phyloP scores from a whole-genome alignment of 2,113 vertebrate species.

The Lepisosteus osseus region DNA sequence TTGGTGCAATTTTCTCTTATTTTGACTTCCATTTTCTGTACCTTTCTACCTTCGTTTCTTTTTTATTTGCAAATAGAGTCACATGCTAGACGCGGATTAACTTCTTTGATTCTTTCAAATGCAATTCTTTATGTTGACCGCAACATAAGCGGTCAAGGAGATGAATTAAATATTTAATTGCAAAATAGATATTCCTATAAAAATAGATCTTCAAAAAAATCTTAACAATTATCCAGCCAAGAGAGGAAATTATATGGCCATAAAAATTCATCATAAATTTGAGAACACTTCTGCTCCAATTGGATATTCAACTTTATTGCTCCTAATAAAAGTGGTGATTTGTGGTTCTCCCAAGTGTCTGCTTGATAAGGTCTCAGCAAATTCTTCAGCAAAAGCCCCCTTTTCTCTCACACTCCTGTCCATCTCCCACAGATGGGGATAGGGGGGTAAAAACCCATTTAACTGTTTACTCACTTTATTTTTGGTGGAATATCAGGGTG shows the following conservation, averaged over 20 bases:
- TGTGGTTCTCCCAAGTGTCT: constrained; percentile 63
- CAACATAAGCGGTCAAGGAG: constrained; percentile 28
- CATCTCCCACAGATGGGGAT: not conserved
- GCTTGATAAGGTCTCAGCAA: constrained; percentile 61
- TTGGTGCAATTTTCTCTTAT: too few relatives aligned
- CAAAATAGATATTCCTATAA: constrained; percentile 42
- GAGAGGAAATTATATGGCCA: constrained; percentile 51
- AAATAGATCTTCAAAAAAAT: constrained; percentile 41
- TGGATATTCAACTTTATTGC: constrained; percentile 66
- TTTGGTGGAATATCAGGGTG: not conserved
- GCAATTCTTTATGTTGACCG: not conserved
- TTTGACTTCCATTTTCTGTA: not conserved
- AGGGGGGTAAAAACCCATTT: too few relatives aligned
- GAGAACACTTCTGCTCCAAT: constrained; percentile 57
- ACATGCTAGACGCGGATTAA: not conserved
- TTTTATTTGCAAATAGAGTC: not conserved
- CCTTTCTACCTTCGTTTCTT: not conserved
- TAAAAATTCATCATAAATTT: constrained; percentile 69
- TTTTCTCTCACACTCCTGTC: constrained; percentile 23
- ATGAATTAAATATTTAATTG: constrained; percentile 31
- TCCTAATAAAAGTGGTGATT: constrained; percentile 69
- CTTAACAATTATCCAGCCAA: constrained; percentile 44
- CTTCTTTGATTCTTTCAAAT: not conserved
- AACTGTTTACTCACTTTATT: too few relatives aligned
- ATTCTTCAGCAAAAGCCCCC: constrained; percentile 48